Evolutionary conservation across 2,113 vertebrate species (phyloP), one percentile per base, ranked within the genome.

Genomic region (Spermophilus dauricus): DNA sequence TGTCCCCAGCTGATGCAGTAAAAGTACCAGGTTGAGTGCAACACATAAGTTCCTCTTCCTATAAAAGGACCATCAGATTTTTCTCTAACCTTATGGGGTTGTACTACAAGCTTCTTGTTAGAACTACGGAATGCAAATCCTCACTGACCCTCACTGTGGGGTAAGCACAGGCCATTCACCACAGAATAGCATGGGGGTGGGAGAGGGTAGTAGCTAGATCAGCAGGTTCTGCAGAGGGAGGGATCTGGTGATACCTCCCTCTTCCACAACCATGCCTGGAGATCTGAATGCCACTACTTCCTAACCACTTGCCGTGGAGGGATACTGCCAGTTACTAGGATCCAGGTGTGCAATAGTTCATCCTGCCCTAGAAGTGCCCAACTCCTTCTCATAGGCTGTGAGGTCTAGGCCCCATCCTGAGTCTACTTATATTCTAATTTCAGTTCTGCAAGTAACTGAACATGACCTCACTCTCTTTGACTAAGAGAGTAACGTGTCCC

Each of bases 41-140:
- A 11, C n/a, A 12, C 0, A 7, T n/a, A 34, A 24, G 11, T 26
- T 26, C 53, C n/a, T 72, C 42, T 51, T 51, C 67, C 56, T 0
- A 24, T 37, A 32, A 53, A 42, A 17, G 30, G 77, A 63, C 17
- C 63, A 9, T 11, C 73, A 30, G 11, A 28, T 17, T 45, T 63
- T 53, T 14, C 9, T 16, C 9, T 22, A 14, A 56, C 17, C 14
- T 26, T 4, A 0, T 0, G 22, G 24, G 30, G 1, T 2, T 8
- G 2, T 14, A 37, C 63, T 37, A n/a, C 9, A 6, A 11, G 4
- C 28, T 61, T 61, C 24, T 24, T 3, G 34, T 11, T 39, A 12
- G 18, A 34, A 42, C 48, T 16, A 5, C 26, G 30, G 65, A 69
- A 18, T 12, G 8, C 45, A 39, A 53, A 5, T 18, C 30, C 14